Evolutionary conservation across 1,140 invertebrate species (phyloP), one percentile per base, ranked within the genome.

Genomic region (Bicyclus anynana): DNA sequence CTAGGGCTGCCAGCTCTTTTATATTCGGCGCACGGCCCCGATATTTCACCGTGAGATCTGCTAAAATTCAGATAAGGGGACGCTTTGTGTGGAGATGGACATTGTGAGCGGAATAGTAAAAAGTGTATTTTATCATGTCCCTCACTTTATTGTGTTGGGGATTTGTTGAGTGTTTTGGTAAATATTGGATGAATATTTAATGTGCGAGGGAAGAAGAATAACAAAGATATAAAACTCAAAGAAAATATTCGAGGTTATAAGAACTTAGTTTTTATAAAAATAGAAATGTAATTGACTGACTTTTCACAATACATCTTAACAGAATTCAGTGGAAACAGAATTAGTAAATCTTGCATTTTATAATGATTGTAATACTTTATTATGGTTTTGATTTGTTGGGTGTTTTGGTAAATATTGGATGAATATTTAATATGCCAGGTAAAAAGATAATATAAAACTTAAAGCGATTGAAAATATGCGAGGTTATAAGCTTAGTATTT

Each of bases 1-100:
- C 62, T 64, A 71, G 78, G 70, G 69, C 62, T 64, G 63, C 61
- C 64, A 67, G 53, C 56, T 57, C 62, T 69, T 82, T 82, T 79
- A 74, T 73, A 83, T 85, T 81, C 82, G 59, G 61, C 56, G 66
- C 77, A 74, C 75, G 75, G 29, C 49, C 58, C 47, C 72, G 75
- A 82, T 85, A 85, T 85, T 85, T 85, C 74, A 81, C 77, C 68
- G 66, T 59, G 67, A 74, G 78, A 83, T 83, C 82, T 83, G 82
- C 69, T 77, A 70, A 69, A 71, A 75, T 79, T 78, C 77, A 79
- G 80, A 83, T 83, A 83, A 80, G 78, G 59, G 66, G 47, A 62
- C 46, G n/a, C 9, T 5, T 42, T 23, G 18, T 60, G 59, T 69
- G 71, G 74, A 74, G 57, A 57, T 4, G 66, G 72, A 72, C 57